Evolutionary conservation across 2,113 vertebrate species (phyloP).

Genomic region (Periophthalmus modestus): DNA sequence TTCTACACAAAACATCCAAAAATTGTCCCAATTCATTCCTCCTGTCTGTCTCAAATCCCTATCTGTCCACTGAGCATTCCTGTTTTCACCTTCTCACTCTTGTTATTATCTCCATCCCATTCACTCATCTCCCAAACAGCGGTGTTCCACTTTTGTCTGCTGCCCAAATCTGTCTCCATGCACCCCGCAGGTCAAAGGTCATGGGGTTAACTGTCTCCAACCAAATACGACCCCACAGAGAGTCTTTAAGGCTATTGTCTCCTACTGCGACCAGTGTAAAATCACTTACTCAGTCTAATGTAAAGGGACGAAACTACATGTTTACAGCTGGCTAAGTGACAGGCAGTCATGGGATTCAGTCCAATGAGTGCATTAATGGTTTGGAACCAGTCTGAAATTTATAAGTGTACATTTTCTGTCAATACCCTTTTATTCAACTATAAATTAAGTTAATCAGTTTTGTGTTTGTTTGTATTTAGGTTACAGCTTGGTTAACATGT

Average conservation of each 20-base stretch:
- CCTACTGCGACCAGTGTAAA: slow-evolving; percentile 12
- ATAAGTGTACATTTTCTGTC: not conserved
- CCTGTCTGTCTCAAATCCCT: slow-evolving; percentile 2
- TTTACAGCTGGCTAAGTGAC: not conserved
- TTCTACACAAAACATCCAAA: not conserved
- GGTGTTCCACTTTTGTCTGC: slow-evolving; percentile 35
- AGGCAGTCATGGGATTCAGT: not conserved
- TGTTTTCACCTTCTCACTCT: slow-evolving; percentile 27
- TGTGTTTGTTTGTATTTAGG: not conserved
- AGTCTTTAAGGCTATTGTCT: slow-evolving; percentile 52
- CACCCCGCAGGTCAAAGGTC: slow-evolving; percentile 56
- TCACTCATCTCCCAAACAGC: not conserved
- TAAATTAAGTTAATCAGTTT: not conserved
- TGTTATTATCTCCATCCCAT: slow-evolving; percentile 19
- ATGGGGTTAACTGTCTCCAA: slow-evolving; percentile 47
- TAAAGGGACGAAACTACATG: not conserved
- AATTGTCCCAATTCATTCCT: not conserved
- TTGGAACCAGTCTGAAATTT: not conserved
- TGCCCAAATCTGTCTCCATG: slow-evolving; percentile 25
- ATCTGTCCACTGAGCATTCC: slow-evolving; percentile 19
- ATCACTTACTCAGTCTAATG: not conserved
- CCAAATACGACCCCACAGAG: slow-evolving; percentile 50
- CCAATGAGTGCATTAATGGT: not conserved
- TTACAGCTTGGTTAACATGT: not conserved
- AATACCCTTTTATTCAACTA: not conserved